Conservation (phyloP, 35 echinoderm and acorn worm genomes). For the Ptychodera flava region DNA sequence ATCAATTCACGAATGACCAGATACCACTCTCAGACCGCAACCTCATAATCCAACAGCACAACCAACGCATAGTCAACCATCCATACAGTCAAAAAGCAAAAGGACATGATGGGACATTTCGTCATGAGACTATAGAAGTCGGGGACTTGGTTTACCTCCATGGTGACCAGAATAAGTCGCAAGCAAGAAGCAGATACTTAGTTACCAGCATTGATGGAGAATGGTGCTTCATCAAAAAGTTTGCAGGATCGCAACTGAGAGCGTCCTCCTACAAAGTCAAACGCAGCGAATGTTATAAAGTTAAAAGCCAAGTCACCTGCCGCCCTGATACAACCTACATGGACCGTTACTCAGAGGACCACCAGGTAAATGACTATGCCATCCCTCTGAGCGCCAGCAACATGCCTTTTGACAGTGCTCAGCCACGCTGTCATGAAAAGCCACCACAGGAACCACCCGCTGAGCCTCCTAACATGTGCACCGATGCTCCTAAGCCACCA, state of each 20-base stretch:
- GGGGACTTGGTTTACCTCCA: slow-evolving; percentile 56
- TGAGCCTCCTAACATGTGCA: too few species aligned
- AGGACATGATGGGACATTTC: too few species aligned
- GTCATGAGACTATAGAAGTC: slow-evolving; percentile 6
- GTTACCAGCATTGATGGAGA: slow-evolving; percentile 27
- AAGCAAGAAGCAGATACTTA: slow-evolving; percentile 22
- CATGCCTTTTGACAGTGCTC: too few species aligned
- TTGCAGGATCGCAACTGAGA: slow-evolving; percentile 39
- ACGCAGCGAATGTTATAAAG: too few species aligned
- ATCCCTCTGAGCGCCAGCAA: too few species aligned
- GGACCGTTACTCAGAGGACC: too few species aligned
- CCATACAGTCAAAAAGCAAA: slow-evolving; percentile 26
- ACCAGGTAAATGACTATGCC: too few species aligned
- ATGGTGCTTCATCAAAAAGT: slow-evolving; percentile 63
- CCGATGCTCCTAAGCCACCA: too few species aligned
- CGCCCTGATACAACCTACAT: too few species aligned
- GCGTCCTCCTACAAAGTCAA: slow-evolving; percentile 13
- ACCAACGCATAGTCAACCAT: slow-evolving; percentile 32
- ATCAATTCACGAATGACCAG: slow-evolving; percentile 61
- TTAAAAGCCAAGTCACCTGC: too few species aligned
- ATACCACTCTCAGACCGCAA: slow-evolving; percentile 31
- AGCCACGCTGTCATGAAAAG: too few species aligned
- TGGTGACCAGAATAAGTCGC: slow-evolving; percentile 35
- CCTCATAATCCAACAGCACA: slow-evolving; percentile 33
- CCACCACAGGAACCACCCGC: too few species aligned